These are phyloP conservation scores for Erpornis zantholeuca DNA, from an alignment of 2,113 vertebrate genomes.

Conservation along the genomic window DNA sequence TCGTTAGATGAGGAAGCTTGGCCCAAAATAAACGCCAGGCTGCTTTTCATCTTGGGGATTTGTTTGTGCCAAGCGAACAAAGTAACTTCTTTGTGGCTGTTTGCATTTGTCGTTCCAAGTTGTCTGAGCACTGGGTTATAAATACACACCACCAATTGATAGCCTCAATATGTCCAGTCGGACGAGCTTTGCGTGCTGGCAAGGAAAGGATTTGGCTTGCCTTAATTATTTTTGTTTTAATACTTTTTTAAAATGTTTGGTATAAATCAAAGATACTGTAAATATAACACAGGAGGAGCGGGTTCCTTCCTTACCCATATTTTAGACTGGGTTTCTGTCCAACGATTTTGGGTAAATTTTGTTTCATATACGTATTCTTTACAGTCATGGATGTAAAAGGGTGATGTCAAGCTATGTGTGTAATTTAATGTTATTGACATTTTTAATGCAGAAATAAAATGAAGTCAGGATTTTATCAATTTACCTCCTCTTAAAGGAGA, in stretches of 20 bases:
- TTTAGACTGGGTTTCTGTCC: background rate
- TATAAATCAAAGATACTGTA: constrained; percentile 64
- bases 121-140: constrained; percentile 65
- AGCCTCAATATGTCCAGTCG: constrained; percentile 75
- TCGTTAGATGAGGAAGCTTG: constrained; percentile 23
- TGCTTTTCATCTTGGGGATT: constrained; percentile 60
- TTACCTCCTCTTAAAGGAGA: background rate
- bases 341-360: background rate
- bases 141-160: constrained; percentile 72
- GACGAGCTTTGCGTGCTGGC: constrained; percentile 74
- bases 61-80: constrained; percentile 63
- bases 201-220: constrained; percentile 63
- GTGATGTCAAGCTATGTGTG: background rate
- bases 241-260: constrained; percentile 10
- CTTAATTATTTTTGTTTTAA: constrained; percentile 63
- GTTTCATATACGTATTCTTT: background rate
- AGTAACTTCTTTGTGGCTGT: constrained; percentile 70
- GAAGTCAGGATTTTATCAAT: background rate
- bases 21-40: constrained; percentile 54
- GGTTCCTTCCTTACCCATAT: background rate
- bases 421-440: background rate
- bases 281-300: background rate
- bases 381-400: background rate
- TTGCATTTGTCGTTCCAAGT: constrained; percentile 68
- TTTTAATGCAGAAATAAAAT: background rate